phyloP scores from a whole-genome alignment of 1,140 invertebrate species.

The Drosophila suzukii region DNA sequence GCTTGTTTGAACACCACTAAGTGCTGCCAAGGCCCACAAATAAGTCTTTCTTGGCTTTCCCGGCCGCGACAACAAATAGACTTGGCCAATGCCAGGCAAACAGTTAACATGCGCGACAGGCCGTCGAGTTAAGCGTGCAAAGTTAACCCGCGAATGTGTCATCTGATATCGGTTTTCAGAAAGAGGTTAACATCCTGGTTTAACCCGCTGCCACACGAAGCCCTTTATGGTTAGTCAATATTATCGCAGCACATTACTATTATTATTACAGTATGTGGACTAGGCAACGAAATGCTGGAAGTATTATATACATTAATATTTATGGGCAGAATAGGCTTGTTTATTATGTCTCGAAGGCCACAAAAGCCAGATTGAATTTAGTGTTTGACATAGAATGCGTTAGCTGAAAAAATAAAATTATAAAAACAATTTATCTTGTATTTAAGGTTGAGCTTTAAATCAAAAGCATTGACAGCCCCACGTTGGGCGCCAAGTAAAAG shows the following conservation, averaged over 20 bases:
- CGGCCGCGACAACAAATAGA: conserved; percentile 40
- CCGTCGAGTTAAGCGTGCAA: not conserved
- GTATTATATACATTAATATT: no score
- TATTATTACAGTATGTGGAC: no score
- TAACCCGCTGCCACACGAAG: conserved; percentile 4
- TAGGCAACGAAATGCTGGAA: no score
- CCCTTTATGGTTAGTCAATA: not conserved
- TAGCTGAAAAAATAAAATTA: no score
- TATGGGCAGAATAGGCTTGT: no score
- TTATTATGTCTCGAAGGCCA: no score
- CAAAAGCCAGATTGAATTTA: no score
- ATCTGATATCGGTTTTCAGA: conserved; percentile 7
- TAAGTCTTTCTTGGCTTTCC: conserved; percentile 45
- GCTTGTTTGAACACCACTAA: conserved; percentile 47
- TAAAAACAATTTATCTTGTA: no score
- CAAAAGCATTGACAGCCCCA: no score
- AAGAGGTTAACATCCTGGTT: conserved; percentile 7
- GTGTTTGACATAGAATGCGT: no score
- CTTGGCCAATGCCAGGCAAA: conserved; percentile 38
- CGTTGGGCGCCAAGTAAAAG: no score
- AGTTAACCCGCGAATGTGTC: conserved; percentile 2
- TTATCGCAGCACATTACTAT: not conserved
- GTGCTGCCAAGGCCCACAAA: conserved; percentile 34
- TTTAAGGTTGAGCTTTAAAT: no score
- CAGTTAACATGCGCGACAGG: not conserved